Percentiles rank a stretch among this genome's conserved stretches.
These are phyloP conservation scores for Peromyscus polionotus DNA, from an alignment of 2,113 vertebrate genomes.

Conservation along the genomic window DNA sequence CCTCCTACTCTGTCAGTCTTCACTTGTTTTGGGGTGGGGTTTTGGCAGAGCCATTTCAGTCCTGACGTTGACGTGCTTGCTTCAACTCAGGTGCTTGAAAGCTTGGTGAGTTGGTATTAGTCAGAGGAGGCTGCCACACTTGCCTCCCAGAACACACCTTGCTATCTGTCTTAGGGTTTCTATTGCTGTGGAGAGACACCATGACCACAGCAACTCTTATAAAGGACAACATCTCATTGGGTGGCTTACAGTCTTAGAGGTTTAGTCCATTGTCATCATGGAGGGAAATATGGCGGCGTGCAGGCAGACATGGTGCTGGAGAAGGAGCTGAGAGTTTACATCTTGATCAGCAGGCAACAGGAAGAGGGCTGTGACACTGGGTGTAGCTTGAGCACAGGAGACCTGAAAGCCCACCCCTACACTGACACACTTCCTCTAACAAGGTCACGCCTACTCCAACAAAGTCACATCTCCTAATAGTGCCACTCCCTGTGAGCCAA, in stretches of 20 bases:
- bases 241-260: not conserved
- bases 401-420: not conserved
- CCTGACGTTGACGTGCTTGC: not conserved
- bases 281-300: not conserved
- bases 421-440: not conserved
- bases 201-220: not conserved
- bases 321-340: not conserved
- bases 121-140: not conserved
- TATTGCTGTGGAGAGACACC: not conserved
- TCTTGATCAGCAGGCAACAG: not conserved
- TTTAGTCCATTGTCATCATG: not conserved
- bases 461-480: not conserved
- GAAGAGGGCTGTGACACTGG: not conserved
- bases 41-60: not conserved
- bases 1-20: fast-evolving
- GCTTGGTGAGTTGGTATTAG: not conserved
- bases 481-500: not conserved
- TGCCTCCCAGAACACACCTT: not conserved
- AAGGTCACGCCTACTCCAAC: too few relatives aligned
- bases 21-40: not conserved
- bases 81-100: not conserved
- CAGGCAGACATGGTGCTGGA: not conserved
- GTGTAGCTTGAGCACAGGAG: not conserved
- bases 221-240: not conserved
- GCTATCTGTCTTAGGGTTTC: not conserved